These are phyloP conservation scores for Diarsia brunnea DNA, from an alignment of 2,888 invertebrate genomes.

Conservation along the genomic window DNA sequence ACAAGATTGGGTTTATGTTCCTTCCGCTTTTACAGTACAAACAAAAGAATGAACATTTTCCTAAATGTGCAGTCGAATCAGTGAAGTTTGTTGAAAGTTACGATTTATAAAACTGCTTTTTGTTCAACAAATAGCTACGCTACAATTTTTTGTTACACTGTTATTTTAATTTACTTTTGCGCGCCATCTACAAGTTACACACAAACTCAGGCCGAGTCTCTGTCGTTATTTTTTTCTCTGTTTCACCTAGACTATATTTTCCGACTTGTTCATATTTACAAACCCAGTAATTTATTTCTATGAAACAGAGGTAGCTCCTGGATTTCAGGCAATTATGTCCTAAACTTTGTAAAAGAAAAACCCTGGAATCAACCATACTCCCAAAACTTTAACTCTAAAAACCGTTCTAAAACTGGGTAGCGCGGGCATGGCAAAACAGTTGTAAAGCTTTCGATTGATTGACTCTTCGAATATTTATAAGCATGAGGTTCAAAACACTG, in stretches of 20 bases:
- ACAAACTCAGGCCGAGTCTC: background rate
- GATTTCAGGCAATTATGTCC: no score
- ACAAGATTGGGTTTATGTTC: conserved; percentile 18
- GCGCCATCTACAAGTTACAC: conserved; percentile 4
- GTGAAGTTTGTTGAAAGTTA: conserved; percentile 5
- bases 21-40: background rate
- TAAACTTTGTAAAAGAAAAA: no score
- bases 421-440: no score
- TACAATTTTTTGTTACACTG: background rate
- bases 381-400: background rate
- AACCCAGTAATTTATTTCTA: background rate
- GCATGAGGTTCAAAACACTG: background rate
- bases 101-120: background rate
- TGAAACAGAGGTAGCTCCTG: background rate
- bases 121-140: background rate
- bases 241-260: background rate
- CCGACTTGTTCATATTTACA: background rate
- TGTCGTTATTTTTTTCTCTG: background rate
- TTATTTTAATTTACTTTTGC: background rate
- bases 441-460: conserved; percentile 48
- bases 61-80: conserved; percentile 12
- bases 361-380: background rate
- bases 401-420: background rate
- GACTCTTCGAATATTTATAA: conserved; percentile 42
- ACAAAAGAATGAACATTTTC: conserved; percentile 10